These are phyloP conservation scores for Ailuropoda melanoleuca DNA, from an alignment of 2,113 vertebrate species.

Conservation along the genomic window DNA sequence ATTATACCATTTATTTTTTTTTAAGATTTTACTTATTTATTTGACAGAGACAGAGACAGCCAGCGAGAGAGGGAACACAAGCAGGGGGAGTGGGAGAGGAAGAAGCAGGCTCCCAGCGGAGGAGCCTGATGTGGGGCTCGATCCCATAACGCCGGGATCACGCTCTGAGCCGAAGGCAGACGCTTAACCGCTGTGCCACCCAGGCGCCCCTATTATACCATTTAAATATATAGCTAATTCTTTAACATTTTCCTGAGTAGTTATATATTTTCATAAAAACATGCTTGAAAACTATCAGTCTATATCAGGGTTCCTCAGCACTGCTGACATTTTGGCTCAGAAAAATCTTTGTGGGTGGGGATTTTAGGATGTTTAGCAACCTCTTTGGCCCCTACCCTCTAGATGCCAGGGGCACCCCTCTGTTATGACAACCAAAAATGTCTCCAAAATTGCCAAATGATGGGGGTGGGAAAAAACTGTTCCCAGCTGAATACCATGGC, in stretches of 20 bases:
- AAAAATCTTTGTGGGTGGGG: neutral
- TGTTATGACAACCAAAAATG: neutral
- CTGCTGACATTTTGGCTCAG: neutral
- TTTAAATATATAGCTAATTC: neutral
- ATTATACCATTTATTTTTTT: neutral
- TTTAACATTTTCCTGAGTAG: neutral
- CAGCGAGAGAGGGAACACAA: too few species aligned
- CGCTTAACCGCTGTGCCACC: too few species aligned
- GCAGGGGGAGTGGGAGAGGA: too few species aligned
- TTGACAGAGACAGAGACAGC: too few species aligned
- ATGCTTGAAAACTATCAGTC: neutral
- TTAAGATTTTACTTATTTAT: too few species aligned
- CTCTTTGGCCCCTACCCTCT: neutral
- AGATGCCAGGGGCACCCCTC: neutral
- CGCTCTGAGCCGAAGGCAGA: too few species aligned
- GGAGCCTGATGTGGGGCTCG: too few species aligned
- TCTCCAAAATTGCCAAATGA: neutral
- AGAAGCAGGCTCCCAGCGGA: too few species aligned
- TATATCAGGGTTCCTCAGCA: neutral
- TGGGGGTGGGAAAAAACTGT: neutral
- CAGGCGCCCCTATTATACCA: neutral
- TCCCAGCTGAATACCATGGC: neutral
- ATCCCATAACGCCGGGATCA: too few species aligned
- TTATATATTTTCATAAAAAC: constrained; percentile 2
- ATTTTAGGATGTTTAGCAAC: neutral